Conservation (phyloP, 2,888 invertebrate genomes). For the Prionchulus punctatus region DNA sequence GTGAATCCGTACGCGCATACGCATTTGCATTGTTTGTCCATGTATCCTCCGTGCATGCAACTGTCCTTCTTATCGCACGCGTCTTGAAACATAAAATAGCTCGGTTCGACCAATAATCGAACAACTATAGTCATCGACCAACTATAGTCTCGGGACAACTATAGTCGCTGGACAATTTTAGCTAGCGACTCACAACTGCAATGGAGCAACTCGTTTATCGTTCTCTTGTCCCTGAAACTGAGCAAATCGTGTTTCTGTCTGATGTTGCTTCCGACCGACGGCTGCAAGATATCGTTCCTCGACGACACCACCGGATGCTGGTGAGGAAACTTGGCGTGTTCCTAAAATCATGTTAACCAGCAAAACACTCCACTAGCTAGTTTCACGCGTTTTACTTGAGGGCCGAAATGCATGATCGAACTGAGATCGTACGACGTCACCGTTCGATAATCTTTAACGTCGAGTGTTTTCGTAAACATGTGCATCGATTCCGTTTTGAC, state of each 20-base stretch:
- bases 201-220: background rate
- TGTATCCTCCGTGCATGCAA: conserved; percentile 8
- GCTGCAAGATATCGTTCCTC: background rate
- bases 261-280: background rate
- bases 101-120: too few relatives aligned
- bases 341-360: background rate
- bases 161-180: too few relatives aligned
- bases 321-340: background rate
- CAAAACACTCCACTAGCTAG: background rate
- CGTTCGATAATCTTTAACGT: background rate
- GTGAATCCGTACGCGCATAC: conserved; percentile 5
- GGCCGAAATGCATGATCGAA: conserved; percentile 6
- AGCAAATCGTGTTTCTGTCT: background rate
- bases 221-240: background rate
- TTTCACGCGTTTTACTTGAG: conserved; percentile 1
- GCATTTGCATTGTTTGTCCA: conserved; percentile 1
- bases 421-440: conserved; percentile 8
- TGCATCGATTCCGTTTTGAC: background rate
- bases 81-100: background rate
- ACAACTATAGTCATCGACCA: too few relatives aligned
- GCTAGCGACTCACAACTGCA: background rate
- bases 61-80: background rate
- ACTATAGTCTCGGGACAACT: too few relatives aligned
- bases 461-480: too few relatives aligned
- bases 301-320: background rate